phyloP scores from a whole-genome alignment of 1,140 invertebrate species.

The Drosophila sucinea region DNA sequence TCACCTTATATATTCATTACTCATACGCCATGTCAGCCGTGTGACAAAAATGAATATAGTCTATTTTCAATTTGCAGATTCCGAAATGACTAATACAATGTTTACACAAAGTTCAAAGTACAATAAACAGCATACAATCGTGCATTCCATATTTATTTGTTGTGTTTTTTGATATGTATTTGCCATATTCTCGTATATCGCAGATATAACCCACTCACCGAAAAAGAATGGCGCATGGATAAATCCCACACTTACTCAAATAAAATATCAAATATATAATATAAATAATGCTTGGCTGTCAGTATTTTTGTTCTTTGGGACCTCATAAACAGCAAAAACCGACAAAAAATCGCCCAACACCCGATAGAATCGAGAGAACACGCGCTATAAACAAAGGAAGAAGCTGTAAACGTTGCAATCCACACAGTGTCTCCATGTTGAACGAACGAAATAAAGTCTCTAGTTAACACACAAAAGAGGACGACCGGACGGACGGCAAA shows the following conservation, averaged over 20 bases:
- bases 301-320: slow-evolving; percentile 43
- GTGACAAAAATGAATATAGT: not conserved
- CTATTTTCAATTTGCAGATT: not conserved
- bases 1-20: not conserved
- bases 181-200: slow-evolving; percentile 15
- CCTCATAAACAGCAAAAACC: slow-evolving; percentile 39
- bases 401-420: slow-evolving; percentile 47
- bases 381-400: slow-evolving; percentile 23
- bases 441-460: slow-evolving; percentile 33
- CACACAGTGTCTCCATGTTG: slow-evolving; percentile 23
- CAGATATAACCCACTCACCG: slow-evolving; percentile 8
- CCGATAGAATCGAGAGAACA: slow-evolving; percentile 30
- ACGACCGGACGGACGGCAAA: not conserved
- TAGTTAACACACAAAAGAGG: slow-evolving; percentile 26
- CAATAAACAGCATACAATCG: slow-evolving; percentile 13
- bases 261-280: slow-evolving; percentile 50
- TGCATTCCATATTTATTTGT: not conserved
- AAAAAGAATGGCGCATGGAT: slow-evolving; percentile 40
- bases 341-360: not conserved
- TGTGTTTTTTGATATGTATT: not conserved
- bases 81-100: not conserved
- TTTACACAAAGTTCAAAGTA: slow-evolving; percentile 16
- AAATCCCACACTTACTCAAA: slow-evolving; percentile 36
- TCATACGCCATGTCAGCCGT: not conserved
- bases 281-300: slow-evolving; percentile 60